Percentiles rank a stretch among this genome's conserved stretches.
Evolutionary conservation across 2,888 invertebrate species (phyloP).

Genomic region (Aproaerema taeniolella): DNA sequence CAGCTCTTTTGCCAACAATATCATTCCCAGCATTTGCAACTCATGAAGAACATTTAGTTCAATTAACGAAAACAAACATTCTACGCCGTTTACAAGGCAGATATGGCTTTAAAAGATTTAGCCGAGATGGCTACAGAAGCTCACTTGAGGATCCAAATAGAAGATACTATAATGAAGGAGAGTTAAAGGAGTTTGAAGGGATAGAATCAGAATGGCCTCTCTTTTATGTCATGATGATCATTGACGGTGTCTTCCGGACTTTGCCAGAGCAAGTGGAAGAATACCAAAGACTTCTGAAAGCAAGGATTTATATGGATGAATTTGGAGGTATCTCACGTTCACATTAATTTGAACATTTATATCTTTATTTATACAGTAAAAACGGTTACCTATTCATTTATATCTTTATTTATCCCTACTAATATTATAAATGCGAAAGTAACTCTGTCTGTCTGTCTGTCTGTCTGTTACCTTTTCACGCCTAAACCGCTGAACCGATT

Average conservation of each 20-base stretch:
- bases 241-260: slow-evolving; percentile 94
- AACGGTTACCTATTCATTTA: background rate
- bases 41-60: slow-evolving; percentile 94
- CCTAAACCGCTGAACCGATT: too few relatives aligned
- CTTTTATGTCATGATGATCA: slow-evolving; percentile 96
- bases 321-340: slow-evolving; percentile 88
- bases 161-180: slow-evolving; percentile 91
- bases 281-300: slow-evolving; percentile 90
- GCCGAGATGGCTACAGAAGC: slow-evolving; percentile 95
- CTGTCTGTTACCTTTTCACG: too few relatives aligned
- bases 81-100: slow-evolving; percentile 88
- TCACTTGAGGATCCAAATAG: slow-evolving; percentile 88
- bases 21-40: slow-evolving; percentile 99
- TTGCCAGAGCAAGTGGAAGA: slow-evolving; percentile 94
- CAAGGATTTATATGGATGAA: slow-evolving; percentile 87
- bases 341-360: background rate
- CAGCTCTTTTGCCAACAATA: slow-evolving; percentile 93
- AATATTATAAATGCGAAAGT: too few relatives aligned
- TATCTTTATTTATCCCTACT: background rate
- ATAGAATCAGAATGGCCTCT: slow-evolving; percentile 99
- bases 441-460: too few relatives aligned
- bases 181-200: slow-evolving; percentile 96
- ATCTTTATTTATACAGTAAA: background rate
- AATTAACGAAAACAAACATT: slow-evolving; percentile 91
- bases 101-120: slow-evolving; percentile 96